Evolutionary conservation across 2,888 invertebrate species (phyloP).

Genomic region (Trissolcus japonicus): DNA sequence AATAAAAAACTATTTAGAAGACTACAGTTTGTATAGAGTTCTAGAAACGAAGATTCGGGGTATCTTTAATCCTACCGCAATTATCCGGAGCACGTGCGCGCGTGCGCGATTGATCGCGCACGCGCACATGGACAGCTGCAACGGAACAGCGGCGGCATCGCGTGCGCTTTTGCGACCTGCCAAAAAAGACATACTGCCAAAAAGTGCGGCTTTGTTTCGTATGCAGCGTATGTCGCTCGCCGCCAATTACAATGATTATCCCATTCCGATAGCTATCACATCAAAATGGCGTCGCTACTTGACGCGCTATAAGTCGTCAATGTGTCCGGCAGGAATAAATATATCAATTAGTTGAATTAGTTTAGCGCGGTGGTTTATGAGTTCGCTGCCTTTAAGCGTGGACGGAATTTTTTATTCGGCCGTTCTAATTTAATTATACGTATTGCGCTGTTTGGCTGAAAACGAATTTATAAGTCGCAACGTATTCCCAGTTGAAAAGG

Average conservation of each 20-base stretch:
- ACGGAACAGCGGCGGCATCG: constrained; percentile 31
- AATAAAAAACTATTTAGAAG: too few relatives aligned
- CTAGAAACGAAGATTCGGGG: too few relatives aligned
- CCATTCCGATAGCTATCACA: constrained; percentile 23
- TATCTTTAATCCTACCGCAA: too few relatives aligned
- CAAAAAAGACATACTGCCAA: constrained; percentile 30
- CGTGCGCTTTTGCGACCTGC: constrained; percentile 43
- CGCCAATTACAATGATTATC: constrained; percentile 29
- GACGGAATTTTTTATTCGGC: constrained; percentile 9
- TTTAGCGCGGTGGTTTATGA: constrained; percentile 12
- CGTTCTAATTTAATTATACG: constrained; percentile 7
- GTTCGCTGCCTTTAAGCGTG: constrained; percentile 5
- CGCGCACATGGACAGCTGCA: constrained; percentile 56
- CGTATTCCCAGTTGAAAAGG: constrained; percentile 1
- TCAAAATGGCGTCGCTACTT: constrained; percentile 5
- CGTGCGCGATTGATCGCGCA: constrained; percentile 56
- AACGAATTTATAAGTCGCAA: constrained; percentile 4
- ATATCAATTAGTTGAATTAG: constrained; percentile 37
- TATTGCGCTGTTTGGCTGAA: constrained; percentile 10
- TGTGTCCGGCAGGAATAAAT: constrained; percentile 25
- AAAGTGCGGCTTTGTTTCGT: constrained; percentile 22
- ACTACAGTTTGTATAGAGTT: too few relatives aligned
- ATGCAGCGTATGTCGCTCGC: constrained; percentile 26
- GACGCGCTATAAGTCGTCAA: constrained; percentile 30
- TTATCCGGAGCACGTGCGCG: constrained; percentile 49